Percentiles rank a stretch among this genome's conserved stretches.
These are phyloP conservation scores for Drosophila quadrilineata DNA, from an alignment of 1,140 invertebrate species.

Conservation along the genomic window DNA sequence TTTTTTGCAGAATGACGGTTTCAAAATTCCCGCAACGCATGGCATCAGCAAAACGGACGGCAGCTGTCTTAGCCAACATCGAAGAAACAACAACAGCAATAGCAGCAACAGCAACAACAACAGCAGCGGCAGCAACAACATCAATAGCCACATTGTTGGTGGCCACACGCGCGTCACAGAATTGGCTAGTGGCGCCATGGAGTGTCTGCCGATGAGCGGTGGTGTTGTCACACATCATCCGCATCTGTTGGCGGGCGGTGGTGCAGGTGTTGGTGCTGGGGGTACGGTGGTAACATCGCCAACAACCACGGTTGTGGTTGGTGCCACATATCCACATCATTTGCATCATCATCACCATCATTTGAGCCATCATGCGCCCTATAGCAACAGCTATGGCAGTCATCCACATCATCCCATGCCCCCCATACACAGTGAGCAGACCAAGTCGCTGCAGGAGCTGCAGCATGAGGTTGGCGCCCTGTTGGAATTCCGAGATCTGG, in stretches of 20 bases:
- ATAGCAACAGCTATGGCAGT: slow-evolving; percentile 71
- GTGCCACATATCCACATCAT: slow-evolving; percentile 71
- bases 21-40: slow-evolving; percentile 65
- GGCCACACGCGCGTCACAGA: slow-evolving; percentile 43
- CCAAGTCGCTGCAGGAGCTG: slow-evolving; percentile 85
- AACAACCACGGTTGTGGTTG: slow-evolving; percentile 64
- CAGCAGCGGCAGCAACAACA: neutral
- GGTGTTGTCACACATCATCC: slow-evolving; percentile 51
- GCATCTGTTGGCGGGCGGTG: slow-evolving; percentile 53
- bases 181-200: slow-evolving; percentile 63
- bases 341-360: slow-evolving; percentile 65
- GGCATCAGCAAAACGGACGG: slow-evolving; percentile 59
- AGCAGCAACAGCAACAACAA: slow-evolving; percentile 16
- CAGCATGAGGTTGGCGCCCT: slow-evolving; percentile 95
- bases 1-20: slow-evolving; percentile 69
- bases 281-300: slow-evolving; percentile 40
- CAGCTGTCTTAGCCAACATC: slow-evolving; percentile 49
- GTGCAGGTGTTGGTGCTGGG: slow-evolving; percentile 30
- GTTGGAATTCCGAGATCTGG: slow-evolving; percentile 93
- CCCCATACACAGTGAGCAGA: slow-evolving; percentile 80
- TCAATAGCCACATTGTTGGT: slow-evolving; percentile 22
- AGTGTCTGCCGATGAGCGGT: slow-evolving; percentile 68
- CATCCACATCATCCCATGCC: slow-evolving; percentile 74
- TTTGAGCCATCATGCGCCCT: slow-evolving; percentile 63
- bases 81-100: slow-evolving; percentile 17